Evolutionary conservation across 2,797 vertebrate species (phyloP).

Genomic region (Darevskia mixta): DNA sequence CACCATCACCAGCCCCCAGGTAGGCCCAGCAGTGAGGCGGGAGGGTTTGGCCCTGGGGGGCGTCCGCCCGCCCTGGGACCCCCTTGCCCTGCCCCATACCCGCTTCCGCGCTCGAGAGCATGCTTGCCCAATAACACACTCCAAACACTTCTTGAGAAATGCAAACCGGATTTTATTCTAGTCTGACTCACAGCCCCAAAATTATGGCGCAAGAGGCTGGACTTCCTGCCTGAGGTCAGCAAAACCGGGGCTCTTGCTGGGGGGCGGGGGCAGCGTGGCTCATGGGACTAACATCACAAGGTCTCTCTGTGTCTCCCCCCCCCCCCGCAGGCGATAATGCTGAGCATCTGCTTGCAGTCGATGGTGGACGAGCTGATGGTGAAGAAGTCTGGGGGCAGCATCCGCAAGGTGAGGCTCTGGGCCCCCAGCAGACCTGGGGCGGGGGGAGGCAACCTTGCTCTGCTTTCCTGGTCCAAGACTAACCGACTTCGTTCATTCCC

Average conservation of each 20-base stretch:
- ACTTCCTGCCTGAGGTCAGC: not conserved
- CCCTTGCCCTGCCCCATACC: no score
- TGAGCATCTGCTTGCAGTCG: conserved; percentile 98
- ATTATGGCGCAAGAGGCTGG: no score
- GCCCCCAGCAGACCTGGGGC: fast-evolving
- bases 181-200: not conserved
- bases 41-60: not conserved
- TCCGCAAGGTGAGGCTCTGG: conserved; percentile 89
- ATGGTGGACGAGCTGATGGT: conserved; percentile 99
- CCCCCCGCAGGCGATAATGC: conserved; percentile 92
- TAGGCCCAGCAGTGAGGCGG: conserved; percentile 58
- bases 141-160: not conserved
- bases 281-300: not conserved
- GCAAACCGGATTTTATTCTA: not conserved
- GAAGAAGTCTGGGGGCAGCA: conserved; percentile 97
- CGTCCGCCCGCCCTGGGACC: not conserved
- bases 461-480: no score
- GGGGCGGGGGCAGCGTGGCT: no score
- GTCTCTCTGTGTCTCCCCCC: not conserved
- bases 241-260: not conserved
- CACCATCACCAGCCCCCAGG: conserved; percentile 98
- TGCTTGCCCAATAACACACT: not conserved
- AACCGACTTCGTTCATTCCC: not conserved
- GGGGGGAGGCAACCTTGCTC: no score
- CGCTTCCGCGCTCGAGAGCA: no score